These are phyloP conservation scores for Steinernema hermaphroditum DNA, from an alignment of 2,888 invertebrate species.

Conservation along the genomic window DNA sequence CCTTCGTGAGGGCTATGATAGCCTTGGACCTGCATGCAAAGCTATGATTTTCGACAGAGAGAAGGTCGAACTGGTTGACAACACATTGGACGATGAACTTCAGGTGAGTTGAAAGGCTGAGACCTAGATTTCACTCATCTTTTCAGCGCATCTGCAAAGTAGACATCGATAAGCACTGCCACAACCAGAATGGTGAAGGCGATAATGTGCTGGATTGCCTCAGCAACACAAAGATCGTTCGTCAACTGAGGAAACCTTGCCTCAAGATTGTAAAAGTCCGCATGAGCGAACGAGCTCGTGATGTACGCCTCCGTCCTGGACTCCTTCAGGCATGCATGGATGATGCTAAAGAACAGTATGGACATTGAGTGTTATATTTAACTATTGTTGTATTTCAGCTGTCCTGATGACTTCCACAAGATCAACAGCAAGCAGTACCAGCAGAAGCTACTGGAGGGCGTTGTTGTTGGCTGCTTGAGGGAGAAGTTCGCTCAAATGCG, in stretches of 20 bases:
- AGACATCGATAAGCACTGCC: conserved; percentile 68
- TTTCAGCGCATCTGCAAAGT: conserved; percentile 74
- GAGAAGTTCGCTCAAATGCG: conserved; percentile 56
- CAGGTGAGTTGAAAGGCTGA: conserved; percentile 50
- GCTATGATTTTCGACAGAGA: conserved; percentile 68
- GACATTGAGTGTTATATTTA: not conserved
- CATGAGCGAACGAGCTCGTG: conserved; percentile 68
- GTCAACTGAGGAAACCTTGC: conserved; percentile 57
- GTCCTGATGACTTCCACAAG: conserved; percentile 58
- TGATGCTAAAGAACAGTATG: conserved; percentile 69
- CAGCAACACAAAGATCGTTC: conserved; percentile 61
- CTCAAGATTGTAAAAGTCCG: conserved; percentile 55
- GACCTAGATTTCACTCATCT: too few species aligned
- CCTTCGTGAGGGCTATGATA: conserved; percentile 64
- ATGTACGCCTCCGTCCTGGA: conserved; percentile 86
- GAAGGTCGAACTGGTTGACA: conserved; percentile 68
- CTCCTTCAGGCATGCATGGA: conserved; percentile 78
- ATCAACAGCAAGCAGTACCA: conserved; percentile 55
- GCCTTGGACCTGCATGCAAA: conserved; percentile 67
- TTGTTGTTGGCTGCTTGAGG: conserved; percentile 58
- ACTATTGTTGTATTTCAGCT: conserved; percentile 47
- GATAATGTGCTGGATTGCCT: conserved; percentile 62
- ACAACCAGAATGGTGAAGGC: conserved; percentile 43
- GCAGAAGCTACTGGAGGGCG: conserved; percentile 53
- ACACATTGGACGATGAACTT: conserved; percentile 64